A percentile compares a stretch with the other conserved stretches of the same genome.
Conservation (phyloP, 2,113 vertebrate genomes). For the Passer montanus region DNA sequence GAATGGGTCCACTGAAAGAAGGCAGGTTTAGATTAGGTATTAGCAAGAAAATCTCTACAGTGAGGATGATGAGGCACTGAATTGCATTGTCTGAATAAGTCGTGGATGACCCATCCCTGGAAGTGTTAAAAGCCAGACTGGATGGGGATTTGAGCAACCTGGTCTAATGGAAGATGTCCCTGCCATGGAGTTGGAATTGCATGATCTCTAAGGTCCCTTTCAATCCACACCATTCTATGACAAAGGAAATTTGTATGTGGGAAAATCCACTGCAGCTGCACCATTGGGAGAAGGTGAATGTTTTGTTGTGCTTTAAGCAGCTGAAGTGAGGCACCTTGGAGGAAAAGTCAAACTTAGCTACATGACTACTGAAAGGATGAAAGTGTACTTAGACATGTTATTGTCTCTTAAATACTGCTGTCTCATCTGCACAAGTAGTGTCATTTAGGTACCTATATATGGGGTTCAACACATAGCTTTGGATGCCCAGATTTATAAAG, state of each 20-base stretch:
- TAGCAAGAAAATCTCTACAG: neutral
- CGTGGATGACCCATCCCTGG: neutral
- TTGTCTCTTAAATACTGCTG: neutral
- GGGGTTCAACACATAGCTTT: neutral
- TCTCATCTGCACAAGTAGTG: neutral
- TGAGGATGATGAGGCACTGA: neutral
- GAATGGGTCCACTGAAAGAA: neutral
- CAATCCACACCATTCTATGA: neutral
- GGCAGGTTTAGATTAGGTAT: neutral
- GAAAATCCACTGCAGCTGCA: neutral
- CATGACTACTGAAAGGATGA: neutral
- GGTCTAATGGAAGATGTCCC: neutral
- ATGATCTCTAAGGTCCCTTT: neutral
- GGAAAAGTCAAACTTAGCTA: neutral
- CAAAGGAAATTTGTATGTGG: neutral
- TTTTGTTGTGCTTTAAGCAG: neutral
- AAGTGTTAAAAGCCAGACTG: neutral
- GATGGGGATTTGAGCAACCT: neutral
- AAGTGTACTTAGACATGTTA: neutral
- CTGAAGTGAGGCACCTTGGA: neutral
- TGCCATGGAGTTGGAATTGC: accelerated
- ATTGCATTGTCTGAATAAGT: accelerated
- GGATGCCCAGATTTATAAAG: neutral
- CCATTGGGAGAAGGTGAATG: neutral
- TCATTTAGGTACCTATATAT: neutral